Base-by-base conservation (phyloP, 2,888 invertebrate species). In the Phania funesta region DNA sequence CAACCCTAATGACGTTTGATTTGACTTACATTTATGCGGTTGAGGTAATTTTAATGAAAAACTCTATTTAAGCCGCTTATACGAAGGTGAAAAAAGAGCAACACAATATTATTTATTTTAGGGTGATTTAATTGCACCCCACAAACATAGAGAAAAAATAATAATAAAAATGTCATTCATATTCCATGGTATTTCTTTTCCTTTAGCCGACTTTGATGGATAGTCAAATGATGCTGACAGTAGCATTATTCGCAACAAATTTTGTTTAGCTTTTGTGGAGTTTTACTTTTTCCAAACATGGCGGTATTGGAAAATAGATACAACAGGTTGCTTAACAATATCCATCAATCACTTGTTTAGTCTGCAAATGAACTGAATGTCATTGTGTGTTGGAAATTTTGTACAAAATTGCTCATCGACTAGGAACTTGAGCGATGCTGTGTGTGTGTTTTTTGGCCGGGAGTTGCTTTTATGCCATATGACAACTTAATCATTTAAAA, bases 11-110 rank as follows among this genome's bases (percentile, higher is more conserved):
- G 64, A 77, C 83, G 85, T 84, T 82, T 85, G 84, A 84, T 85
- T 84, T 81, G 79, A 84, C 85, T 85, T 83, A 74, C 79, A 77
- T 83, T 86, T 84, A 80, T 86, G 84, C 84, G 84, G 77, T 84
- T 83, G 83, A 77, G 73, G 83, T 64, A 78, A 76, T 84, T 84
- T 85, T 84, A 85, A 85, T 85, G 84, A 84, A 84, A 81, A 84
- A 81, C 76, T 84, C 81, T 65, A 71, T 79, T 84, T 85, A 86
- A 86, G 85, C 86, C 82, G 85, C 75, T 86, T 86, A 85, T 54
- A 80, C 26, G 46, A 76, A 71, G 75, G 67, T 65, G 76, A 44
- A 56, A 62, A 70, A 48, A 16, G 32, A 62, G n/a, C 38, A 64
- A 64, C 46, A 41, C 0, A 18, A 20, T 5, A 35, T 18, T 16